These are phyloP conservation scores for Selenia dentaria DNA, from an alignment of 2,888 invertebrate species.

Conservation along the genomic window DNA sequence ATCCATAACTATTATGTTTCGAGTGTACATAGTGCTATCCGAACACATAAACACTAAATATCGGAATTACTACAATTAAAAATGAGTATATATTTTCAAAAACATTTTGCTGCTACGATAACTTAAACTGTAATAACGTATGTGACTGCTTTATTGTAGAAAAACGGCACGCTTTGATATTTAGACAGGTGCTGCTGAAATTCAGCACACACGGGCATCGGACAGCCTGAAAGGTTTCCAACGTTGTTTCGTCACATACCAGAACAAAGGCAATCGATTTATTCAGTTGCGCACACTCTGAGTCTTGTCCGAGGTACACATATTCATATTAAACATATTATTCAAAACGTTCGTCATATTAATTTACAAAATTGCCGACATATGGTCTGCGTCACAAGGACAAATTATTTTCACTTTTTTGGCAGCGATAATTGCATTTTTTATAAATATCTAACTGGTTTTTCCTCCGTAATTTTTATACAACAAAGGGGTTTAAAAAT, in stretches of 20 bases:
- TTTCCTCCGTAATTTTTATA: no score
- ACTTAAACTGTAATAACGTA: slow-evolving; percentile 10
- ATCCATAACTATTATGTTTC: slow-evolving; percentile 61
- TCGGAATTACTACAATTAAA: background rate
- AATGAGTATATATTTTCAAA: background rate
- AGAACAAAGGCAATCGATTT: slow-evolving; percentile 62
- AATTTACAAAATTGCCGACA: no score
- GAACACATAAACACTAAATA: background rate
- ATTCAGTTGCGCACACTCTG: slow-evolving; percentile 58
- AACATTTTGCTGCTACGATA: slow-evolving; percentile 21
- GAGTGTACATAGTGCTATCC: slow-evolving; percentile 53
- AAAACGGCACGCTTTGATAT: slow-evolving; percentile 68
- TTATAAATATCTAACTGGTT: no score
- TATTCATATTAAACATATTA: no score
- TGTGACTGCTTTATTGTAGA: slow-evolving; percentile 41
- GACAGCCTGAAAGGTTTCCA: slow-evolving; percentile 44
- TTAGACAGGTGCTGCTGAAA: slow-evolving; percentile 70
- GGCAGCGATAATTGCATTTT: no score
- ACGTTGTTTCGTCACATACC: slow-evolving; percentile 50
- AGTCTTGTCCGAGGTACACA: slow-evolving; percentile 8
- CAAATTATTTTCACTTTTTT: no score
- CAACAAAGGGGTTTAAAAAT: no score
- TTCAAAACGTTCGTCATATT: no score
- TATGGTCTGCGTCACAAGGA: no score
- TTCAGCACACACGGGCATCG: slow-evolving; percentile 44